Conservation (phyloP, 2,113 vertebrate species). For the Lamprologus sp. region DNA sequence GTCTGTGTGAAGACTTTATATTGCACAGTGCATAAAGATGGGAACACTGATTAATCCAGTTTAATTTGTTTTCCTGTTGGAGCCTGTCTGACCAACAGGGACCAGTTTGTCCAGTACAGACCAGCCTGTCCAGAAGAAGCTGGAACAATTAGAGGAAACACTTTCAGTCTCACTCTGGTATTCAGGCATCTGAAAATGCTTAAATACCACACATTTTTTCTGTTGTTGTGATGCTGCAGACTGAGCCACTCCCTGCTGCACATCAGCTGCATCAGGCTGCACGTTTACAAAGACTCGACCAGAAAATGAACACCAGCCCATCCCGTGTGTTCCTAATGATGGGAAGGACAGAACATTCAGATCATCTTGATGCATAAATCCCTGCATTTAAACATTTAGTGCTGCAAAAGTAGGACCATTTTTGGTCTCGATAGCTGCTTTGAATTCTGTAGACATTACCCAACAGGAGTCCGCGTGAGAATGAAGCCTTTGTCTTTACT, state of each 20-base stretch:
- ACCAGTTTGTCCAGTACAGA: not conserved
- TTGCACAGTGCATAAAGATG: not conserved
- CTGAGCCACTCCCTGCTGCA: not conserved
- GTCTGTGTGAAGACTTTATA: not conserved
- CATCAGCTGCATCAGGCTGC: not conserved
- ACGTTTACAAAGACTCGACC: not conserved
- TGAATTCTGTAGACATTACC: accelerated
- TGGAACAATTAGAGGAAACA: not conserved
- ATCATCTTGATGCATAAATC: not conserved
- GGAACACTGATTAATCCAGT: not conserved
- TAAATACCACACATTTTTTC: not conserved
- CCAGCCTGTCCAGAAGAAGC: not conserved
- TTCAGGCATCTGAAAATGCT: not conserved
- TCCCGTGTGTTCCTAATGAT: not conserved
- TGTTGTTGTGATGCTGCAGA: not conserved
- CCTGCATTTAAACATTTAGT: not conserved
- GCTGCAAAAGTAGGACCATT: not conserved
- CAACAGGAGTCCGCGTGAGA: accelerated
- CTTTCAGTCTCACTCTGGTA: not conserved
- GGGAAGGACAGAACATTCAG: not conserved
- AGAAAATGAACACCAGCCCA: not conserved
- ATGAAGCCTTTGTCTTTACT: not conserved
- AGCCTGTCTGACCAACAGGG: not conserved
- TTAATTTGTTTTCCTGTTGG: not conserved
- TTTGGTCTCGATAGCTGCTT: not conserved